Evolutionary conservation across 2,888 invertebrate species (phyloP).

Genomic region (Erpobdella octoculata): DNA sequence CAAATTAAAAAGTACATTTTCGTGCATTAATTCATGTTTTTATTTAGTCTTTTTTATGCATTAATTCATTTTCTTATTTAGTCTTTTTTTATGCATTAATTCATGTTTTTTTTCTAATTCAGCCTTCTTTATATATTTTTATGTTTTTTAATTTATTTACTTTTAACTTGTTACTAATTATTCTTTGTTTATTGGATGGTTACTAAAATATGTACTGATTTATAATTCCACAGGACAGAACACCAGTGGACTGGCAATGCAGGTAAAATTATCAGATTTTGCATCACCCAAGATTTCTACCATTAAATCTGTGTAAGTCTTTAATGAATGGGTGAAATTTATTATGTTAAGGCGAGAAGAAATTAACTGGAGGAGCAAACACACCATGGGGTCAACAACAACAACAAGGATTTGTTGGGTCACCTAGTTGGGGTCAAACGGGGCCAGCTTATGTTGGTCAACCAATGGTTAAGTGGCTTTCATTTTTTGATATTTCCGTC

Average conservation of each 20-base stretch:
- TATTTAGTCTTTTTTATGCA: not conserved
- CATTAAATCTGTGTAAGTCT: not conserved
- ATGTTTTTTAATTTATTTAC: no score
- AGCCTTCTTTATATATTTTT: no score
- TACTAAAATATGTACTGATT: not conserved
- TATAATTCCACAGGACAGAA: constrained; percentile 40
- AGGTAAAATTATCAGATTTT: constrained; percentile 35
- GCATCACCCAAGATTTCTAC: not conserved
- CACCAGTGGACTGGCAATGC: constrained; percentile 47
- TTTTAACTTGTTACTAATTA: not conserved
- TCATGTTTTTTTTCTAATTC: no score
- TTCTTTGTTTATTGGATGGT: not conserved
- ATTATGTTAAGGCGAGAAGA: constrained; percentile 38
- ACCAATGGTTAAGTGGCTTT: not conserved
- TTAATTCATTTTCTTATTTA: not conserved
- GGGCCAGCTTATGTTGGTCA: not conserved
- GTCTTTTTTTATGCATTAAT: not conserved
- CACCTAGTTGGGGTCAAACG: not conserved
- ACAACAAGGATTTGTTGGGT: not conserved
- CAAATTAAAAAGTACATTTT: constrained; percentile 48
- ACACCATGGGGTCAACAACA: constrained; percentile 10
- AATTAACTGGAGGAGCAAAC: constrained; percentile 44
- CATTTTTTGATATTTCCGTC: not conserved
- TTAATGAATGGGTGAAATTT: not conserved
- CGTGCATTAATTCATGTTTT: not conserved